Evolutionary conservation across 2,797 vertebrate genomes (phyloP).

Genomic region (Lepilemur septentrionalis): DNA sequence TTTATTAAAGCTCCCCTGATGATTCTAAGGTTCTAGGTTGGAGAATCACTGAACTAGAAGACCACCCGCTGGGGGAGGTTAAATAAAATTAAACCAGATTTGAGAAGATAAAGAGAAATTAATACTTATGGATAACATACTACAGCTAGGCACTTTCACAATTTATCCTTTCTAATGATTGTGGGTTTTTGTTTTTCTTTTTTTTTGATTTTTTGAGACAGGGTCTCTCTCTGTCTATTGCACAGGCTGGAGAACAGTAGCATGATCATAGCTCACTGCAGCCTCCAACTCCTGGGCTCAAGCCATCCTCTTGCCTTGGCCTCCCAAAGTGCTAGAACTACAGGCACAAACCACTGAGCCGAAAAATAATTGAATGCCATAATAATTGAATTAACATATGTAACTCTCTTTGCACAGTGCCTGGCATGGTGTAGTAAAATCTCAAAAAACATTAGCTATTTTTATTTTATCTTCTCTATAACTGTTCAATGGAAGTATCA

Average conservation of each 20-base stretch:
- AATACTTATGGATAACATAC: neutral
- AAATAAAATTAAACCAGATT: neutral
- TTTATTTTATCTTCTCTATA: neutral
- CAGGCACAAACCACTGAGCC: neutral
- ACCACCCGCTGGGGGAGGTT: neutral
- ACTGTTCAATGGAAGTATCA: neutral
- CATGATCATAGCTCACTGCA: neutral
- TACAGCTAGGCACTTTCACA: neutral
- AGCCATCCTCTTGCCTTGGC: neutral
- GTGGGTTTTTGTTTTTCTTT: neutral
- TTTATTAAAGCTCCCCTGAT: neutral
- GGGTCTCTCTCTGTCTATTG: neutral
- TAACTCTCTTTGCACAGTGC: neutral
- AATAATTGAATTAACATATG: neutral
- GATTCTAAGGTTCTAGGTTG: neutral
- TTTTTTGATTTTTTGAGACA: neutral
- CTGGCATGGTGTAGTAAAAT: neutral
- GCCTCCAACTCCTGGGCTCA: neutral
- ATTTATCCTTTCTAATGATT: neutral
- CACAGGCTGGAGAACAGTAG: neutral
- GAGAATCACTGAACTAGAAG: neutral
- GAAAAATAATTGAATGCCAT: neutral
- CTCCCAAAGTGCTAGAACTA: neutral
- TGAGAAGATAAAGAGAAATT: conserved; percentile 13
- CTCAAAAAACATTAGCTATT: neutral